These are phyloP conservation scores for Hippocampus kuda DNA, from an alignment of 2,797 vertebrate species.

Conservation along the genomic window DNA sequence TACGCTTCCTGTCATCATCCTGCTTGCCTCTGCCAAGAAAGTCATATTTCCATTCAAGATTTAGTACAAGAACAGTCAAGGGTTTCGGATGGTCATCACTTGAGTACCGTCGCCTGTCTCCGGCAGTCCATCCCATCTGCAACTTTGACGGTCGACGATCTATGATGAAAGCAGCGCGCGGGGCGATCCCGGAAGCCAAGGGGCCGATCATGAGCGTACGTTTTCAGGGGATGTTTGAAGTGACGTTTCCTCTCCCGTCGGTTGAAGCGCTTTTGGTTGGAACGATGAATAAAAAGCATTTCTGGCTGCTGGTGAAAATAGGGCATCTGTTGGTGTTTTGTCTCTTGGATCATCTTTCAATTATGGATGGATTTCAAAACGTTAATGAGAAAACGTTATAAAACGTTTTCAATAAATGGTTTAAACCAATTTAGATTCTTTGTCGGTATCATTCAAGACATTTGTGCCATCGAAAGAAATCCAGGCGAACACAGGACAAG, in stretches of 20 bases:
- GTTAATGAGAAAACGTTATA: background rate
- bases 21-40: conserved; percentile 28
- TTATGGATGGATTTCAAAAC: background rate
- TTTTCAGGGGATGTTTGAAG: conserved; percentile 16
- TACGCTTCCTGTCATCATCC: conserved; percentile 33
- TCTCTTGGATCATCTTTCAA: background rate
- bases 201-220: conserved; percentile 40
- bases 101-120: conserved; percentile 46
- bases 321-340: background rate
- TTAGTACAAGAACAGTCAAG: conserved; percentile 31
- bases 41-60: conserved; percentile 36
- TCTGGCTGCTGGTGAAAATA: background rate
- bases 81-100: conserved; percentile 47
- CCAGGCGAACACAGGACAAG: background rate
- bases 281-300: background rate
- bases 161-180: conserved; percentile 58
- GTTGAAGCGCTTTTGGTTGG: background rate
- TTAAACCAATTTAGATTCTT: background rate
- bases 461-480: background rate
- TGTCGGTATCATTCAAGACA: background rate
- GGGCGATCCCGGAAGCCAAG: conserved; percentile 54
- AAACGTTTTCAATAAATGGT: background rate
- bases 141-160: conserved; percentile 53
- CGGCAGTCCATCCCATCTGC: conserved; percentile 54
- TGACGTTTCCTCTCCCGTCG: conserved; percentile 6